Percentiles rank a stretch among this genome's conserved stretches.
Evolutionary conservation across 2,113 vertebrate species (phyloP).

Genomic region (Coturnix japonica): DNA sequence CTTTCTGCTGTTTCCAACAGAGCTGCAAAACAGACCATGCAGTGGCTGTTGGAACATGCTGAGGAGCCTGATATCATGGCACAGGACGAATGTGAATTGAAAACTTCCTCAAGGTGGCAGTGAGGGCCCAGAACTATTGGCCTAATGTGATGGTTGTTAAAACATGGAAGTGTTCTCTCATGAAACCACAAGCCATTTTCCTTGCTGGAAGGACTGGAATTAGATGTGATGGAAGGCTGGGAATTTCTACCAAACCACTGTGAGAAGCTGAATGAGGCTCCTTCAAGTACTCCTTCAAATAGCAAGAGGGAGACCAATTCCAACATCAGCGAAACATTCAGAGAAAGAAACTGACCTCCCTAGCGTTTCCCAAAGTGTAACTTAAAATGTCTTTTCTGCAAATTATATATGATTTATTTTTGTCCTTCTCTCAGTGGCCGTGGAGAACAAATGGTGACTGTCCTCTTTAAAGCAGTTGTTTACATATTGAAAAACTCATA

Average conservation of each 20-base stretch:
- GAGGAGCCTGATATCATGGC: rapidly evolving
- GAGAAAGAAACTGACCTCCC: background rate
- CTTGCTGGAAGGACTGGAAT: background rate
- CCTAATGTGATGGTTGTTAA: background rate
- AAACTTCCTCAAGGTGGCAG: constrained; percentile 43
- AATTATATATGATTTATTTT: background rate
- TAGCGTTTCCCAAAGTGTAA: background rate
- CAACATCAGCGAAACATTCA: background rate
- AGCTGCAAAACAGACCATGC: background rate
- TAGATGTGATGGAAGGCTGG: background rate
- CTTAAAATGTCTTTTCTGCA: background rate
- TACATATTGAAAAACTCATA: constrained; percentile 28
- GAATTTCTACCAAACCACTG: background rate
- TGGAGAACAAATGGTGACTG: constrained; percentile 17
- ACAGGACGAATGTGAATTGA: background rate
- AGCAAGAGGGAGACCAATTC: background rate
- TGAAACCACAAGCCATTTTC: background rate
- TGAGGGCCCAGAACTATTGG: constrained; percentile 13
- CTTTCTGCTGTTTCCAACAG: background rate
- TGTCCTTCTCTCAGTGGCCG: background rate
- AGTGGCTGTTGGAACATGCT: rapidly evolving
- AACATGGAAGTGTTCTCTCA: background rate
- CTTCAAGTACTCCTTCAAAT: background rate
- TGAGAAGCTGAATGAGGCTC: background rate
- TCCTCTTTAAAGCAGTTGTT: constrained; percentile 33